Evolutionary conservation across 23 tunicate genomes (phyloP).

Genomic region (Oikopleura dioica): DNA sequence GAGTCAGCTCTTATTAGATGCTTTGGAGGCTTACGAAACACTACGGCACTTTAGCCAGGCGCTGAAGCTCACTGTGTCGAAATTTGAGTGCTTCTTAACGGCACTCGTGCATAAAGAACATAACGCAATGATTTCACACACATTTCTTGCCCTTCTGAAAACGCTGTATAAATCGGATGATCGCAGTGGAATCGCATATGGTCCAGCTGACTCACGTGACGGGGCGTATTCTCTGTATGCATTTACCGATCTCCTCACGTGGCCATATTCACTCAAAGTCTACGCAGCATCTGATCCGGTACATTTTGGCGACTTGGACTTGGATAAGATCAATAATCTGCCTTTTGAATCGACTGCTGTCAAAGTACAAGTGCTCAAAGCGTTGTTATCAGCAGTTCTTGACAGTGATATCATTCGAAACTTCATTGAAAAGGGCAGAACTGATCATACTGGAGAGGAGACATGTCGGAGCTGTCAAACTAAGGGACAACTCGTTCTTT

Average conservation of each 20-base stretch:
- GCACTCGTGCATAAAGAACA: neutral
- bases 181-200: neutral
- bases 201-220: neutral
- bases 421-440: neutral
- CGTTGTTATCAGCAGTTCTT: neutral
- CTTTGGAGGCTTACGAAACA: neutral
- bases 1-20: neutral
- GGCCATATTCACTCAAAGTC: neutral
- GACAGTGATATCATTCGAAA: neutral
- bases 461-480: neutral
- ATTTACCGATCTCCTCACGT: neutral
- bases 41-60: neutral
- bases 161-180: conserved; percentile 11
- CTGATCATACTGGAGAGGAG: neutral
- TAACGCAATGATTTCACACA: neutral
- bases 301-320: neutral
- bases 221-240: neutral
- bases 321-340: neutral
- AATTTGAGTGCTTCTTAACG: neutral
- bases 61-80: neutral
- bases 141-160: neutral
- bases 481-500: neutral
- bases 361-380: neutral
- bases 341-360: neutral
- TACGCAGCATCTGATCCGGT: neutral